Evolutionary conservation across 2,113 vertebrate genomes (phyloP).

Genomic region (Macquaria ambigua): DNA sequence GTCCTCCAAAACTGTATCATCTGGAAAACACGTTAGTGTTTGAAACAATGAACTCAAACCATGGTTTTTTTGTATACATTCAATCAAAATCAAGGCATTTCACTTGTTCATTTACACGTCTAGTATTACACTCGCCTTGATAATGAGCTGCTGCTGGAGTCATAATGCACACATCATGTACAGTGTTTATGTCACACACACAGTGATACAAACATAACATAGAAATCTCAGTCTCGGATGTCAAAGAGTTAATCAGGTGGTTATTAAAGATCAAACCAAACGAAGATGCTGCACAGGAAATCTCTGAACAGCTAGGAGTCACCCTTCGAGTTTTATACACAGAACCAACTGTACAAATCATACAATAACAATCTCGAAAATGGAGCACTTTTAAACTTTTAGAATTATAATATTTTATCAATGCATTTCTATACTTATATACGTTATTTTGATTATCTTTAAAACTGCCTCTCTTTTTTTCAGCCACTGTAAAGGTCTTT

Average conservation of each 20-base stretch:
- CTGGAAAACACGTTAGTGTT: constrained; percentile 53
- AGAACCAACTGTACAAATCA: constrained; percentile 77
- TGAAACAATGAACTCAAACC: constrained; percentile 46
- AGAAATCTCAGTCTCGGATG: constrained; percentile 62
- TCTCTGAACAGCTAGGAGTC: constrained; percentile 65
- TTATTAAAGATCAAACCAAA: constrained; percentile 63
- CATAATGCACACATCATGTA: constrained; percentile 53
- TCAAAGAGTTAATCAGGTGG: constrained; percentile 53
- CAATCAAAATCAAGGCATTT: constrained; percentile 73
- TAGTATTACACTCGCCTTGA: constrained; percentile 47
- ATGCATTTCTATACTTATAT: constrained; percentile 74
- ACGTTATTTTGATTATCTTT: constrained; percentile 63
- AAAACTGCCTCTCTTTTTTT: constrained; percentile 49
- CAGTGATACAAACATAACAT: constrained; percentile 65
- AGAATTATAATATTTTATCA: constrained; percentile 64
- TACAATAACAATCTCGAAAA: constrained; percentile 75
- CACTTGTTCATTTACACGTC: constrained; percentile 52
- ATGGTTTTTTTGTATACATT: constrained; percentile 73
- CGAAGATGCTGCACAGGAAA: constrained; percentile 61
- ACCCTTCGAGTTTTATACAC: constrained; percentile 67
- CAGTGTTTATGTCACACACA: constrained; percentile 69
- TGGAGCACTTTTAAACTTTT: constrained; percentile 63
- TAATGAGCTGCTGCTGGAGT: constrained; percentile 59
- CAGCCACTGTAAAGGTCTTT: constrained; percentile 43
- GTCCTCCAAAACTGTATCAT: constrained; percentile 48